Base-by-base conservation (phyloP, 1,140 invertebrate species). In the Eriocheir sinensis region DNA sequence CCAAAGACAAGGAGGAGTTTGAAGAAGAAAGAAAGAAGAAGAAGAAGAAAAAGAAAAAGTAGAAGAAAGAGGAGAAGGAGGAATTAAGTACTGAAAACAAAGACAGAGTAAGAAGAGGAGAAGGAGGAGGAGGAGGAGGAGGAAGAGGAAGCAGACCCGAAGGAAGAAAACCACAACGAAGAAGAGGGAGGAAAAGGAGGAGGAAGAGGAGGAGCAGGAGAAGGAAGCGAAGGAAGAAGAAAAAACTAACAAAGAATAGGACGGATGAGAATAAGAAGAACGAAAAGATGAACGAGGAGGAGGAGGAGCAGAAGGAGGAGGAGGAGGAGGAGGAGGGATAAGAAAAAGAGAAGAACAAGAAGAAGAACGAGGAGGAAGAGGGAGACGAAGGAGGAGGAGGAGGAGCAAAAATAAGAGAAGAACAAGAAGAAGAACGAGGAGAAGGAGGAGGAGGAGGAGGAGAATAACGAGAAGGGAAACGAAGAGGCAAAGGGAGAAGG, bases 91-190 rank as follows among this genome's bases (percentile, higher is more conserved):
- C n/a, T 72, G n/a, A 72, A 72, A 72, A 72, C 12, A 72, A 34
- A 86, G 21, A n/a, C 38, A 36, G 85, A 72, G 48, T 27, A 92
- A 72, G 88, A 83, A 79, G 41, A 88, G 44, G 92, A 41, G 40
- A 48, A 27, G 85, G 36, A 38, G 34, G 88, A 94, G 86, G 53
- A 15, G 81, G 53, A 48, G 80, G 32, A 93, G 40, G 83, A 32
- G 27, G 53, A 32, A 2, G 32, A 34, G 38, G 79, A 85, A n/a
- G n/a, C n/a, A n/a, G n/a, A n/a, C n/a, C n/a, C n/a, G n/a, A n/a
- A n/a, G n/a, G n/a, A n/a, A n/a, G n/a, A n/a, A n/a, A n/a, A n/a
- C n/a, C n/a, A n/a, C n/a, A n/a, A n/a, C n/a, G n/a, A n/a, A n/a
- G n/a, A n/a, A n/a, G n/a, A n/a, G n/a, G n/a, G n/a, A n/a, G n/a